A percentile compares a stretch with the other conserved stretches of the same genome.
Conservation (phyloP, 1,140 invertebrate species). For the Musca vetustissima region DNA sequence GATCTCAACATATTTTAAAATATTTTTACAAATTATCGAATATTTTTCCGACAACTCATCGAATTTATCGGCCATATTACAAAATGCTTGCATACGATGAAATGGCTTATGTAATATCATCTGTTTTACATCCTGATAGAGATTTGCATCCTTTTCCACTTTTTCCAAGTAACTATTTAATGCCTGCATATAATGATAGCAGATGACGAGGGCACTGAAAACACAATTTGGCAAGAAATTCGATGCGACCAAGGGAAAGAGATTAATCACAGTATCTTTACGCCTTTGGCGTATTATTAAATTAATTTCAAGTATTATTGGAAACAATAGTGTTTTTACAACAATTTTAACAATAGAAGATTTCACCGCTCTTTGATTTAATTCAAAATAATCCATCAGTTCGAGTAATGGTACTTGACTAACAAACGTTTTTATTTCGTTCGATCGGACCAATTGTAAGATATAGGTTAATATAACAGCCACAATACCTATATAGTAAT, state of each 20-base stretch:
- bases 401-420: conserved; percentile 36
- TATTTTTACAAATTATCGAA: conserved; percentile 33
- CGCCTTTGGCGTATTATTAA: conserved; percentile 38
- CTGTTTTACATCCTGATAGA: conserved; percentile 33
- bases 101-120: conserved; percentile 34
- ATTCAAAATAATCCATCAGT: conserved; percentile 29
- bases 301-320: conserved; percentile 34
- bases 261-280: conserved; percentile 33
- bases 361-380: conserved; percentile 30
- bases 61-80: conserved; percentile 41
- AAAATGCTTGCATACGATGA: conserved; percentile 44
- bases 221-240: conserved; percentile 46
- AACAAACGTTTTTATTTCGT: conserved; percentile 33
- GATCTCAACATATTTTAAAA: conserved; percentile 35
- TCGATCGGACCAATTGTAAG: conserved; percentile 34
- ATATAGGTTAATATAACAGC: conserved; percentile 40
- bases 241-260: conserved; percentile 37
- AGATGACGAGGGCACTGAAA: conserved; percentile 41
- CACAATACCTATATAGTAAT: conserved; percentile 43
- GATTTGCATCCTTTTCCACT: conserved; percentile 39
- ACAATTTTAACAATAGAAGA: conserved; percentile 32
- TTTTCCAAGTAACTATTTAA: conserved; percentile 33
- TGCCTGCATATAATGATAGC: conserved; percentile 31
- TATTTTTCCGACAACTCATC: conserved; percentile 38
- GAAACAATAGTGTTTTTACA: conserved; percentile 37